Evolutionary conservation across 2,888 invertebrate species (phyloP).

Genomic region (Erebia ligea): DNA sequence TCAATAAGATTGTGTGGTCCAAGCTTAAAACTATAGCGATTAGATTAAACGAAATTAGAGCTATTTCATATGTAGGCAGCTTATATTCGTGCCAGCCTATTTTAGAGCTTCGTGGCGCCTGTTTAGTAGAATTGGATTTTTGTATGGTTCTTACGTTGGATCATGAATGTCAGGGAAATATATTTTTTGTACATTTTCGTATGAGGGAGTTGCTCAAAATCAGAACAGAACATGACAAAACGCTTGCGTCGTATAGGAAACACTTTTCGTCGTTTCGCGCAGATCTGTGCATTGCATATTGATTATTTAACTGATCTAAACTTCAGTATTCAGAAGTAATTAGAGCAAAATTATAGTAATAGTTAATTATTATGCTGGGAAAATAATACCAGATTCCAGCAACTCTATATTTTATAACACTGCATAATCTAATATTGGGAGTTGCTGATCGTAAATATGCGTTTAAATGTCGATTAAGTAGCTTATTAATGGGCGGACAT

Average conservation of each 20-base stretch:
- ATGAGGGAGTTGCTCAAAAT: too few species aligned
- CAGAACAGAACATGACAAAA: too few species aligned
- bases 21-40: slow-evolving; percentile 45
- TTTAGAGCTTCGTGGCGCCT: too few species aligned
- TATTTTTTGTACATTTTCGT: too few species aligned
- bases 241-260: too few species aligned
- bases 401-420: slow-evolving; percentile 5
- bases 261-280: too few species aligned
- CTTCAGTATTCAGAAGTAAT: not conserved
- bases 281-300: too few species aligned
- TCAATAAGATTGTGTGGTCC: slow-evolving; percentile 52
- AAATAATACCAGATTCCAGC: slow-evolving; percentile 8
- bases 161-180: not conserved
- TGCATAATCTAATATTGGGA: slow-evolving; percentile 28
- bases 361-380: not conserved
- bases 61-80: not conserved
- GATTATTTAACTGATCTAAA: not conserved
- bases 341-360: not conserved
- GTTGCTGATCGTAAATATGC: slow-evolving; percentile 18
- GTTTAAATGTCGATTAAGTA: slow-evolving; percentile 28
- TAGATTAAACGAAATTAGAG: not conserved
- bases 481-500: slow-evolving; percentile 26
- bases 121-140: too few species aligned
- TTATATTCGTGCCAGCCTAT: too few species aligned
- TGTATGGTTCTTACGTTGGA: not conserved